Evolutionary conservation across 2,113 vertebrate species (phyloP), one percentile per base, ranked within the genome.

Genomic region (Murina feae): DNA sequence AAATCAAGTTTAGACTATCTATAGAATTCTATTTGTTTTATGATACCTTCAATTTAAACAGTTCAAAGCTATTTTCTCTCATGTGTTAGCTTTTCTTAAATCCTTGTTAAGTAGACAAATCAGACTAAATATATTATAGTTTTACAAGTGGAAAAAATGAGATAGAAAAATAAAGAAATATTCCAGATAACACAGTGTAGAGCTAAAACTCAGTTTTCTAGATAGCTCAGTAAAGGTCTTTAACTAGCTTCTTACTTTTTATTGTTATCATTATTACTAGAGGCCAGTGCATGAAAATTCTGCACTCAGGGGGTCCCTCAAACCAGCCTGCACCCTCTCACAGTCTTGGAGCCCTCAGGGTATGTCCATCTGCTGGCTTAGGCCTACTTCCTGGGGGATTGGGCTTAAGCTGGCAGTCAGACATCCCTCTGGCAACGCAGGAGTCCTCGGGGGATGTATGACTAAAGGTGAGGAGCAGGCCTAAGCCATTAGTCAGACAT

Each of bases 81-180:
- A 76, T 78, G 83, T 93, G 75, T 96, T 90, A 88, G 55, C 30
- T 93, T 93, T 95, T 91, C 71, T 93, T 81, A 80, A 83, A 89
- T 69, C 23, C 47, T 53, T 20, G 30, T 76, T 68, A 95, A 84
- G 71, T 12, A 76, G 74, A 86, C 30, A 89, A 63, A 89, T 89
- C 55, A 91, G 55, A 79, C 23, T 94, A 86, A 95, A 92, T 68
- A 69, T 37, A 20, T 69, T 65, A 51, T 74, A 69, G 55, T 74
- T 96, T 91, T 83, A 82, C 1, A 68, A 32, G 81, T 4, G 16
- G n/a, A 30, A 85, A 91, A 81, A 39, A 88, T 0, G n/a, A 94
- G 20, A 75, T 30, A 81, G 58, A n/a, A 23, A 84, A 79, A 86
- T 85, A 68, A 81, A 88, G 86, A 94, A 21, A n/a, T 76, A 49